Evolutionary conservation across 2,888 invertebrate genomes (phyloP).

Genomic region (Sphaeridia pumilis): DNA sequence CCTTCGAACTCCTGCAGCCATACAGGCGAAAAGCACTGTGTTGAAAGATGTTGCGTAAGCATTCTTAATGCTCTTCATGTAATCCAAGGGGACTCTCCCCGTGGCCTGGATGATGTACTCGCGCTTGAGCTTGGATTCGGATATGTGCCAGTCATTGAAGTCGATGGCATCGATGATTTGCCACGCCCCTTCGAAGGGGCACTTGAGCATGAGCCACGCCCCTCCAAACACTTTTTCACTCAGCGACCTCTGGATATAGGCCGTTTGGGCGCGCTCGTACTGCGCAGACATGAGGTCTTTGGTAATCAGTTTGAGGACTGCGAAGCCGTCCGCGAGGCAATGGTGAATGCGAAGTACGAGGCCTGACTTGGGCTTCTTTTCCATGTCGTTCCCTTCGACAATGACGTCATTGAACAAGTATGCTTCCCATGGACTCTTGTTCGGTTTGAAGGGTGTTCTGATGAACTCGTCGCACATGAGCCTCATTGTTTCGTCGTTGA

Average conservation of each 20-base stretch:
- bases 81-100: slow-evolving; percentile 19
- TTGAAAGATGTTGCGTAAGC: slow-evolving; percentile 20
- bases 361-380: slow-evolving; percentile 15
- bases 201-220: slow-evolving; percentile 1
- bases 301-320: slow-evolving; percentile 13
- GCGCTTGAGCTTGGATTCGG: slow-evolving; percentile 15
- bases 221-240: slow-evolving; percentile 7
- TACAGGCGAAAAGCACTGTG: slow-evolving; percentile 26
- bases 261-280: slow-evolving; percentile 6
- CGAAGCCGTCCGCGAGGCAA: slow-evolving; percentile 23
- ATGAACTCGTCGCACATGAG: slow-evolving; percentile 10
- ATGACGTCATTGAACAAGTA: slow-evolving; percentile 19
- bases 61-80: slow-evolving; percentile 20
- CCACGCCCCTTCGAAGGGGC: slow-evolving; percentile 16
- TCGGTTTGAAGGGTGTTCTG: slow-evolving; percentile 16
- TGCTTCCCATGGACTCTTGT: slow-evolving; percentile 31
- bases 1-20: slow-evolving; percentile 29
- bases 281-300: slow-evolving; percentile 13
- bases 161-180: slow-evolving; percentile 23
- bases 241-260: background rate
- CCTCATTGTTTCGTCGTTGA: slow-evolving; percentile 1
- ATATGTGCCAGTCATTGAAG: slow-evolving; percentile 29
- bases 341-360: slow-evolving; percentile 29
- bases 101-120: slow-evolving; percentile 20
- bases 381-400: slow-evolving; percentile 9